Evolutionary conservation across 2,888 invertebrate species (phyloP).

Genomic region (Drosophila atripex): DNA sequence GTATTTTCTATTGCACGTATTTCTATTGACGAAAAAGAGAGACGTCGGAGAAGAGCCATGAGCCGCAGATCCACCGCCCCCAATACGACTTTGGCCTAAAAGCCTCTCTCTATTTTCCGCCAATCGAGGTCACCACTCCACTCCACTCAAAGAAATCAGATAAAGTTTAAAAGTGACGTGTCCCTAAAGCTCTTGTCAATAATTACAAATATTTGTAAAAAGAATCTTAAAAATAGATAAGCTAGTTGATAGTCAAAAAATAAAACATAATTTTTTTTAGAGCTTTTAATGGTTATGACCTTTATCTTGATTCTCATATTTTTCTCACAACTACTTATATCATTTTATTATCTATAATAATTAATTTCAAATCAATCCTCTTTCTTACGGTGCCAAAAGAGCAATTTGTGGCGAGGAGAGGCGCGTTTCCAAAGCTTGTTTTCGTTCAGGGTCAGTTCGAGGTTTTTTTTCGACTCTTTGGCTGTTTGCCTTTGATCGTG

Average conservation of each 20-base stretch:
- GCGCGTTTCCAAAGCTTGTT: conserved; percentile 62
- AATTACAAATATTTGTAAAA: too few relatives aligned
- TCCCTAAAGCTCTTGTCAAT: neutral
- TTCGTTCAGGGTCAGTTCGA: conserved; percentile 83
- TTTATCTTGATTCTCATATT: neutral
- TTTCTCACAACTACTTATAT: neutral
- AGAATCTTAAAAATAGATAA: too few relatives aligned
- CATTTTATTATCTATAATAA: neutral
- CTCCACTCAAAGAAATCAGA: conserved; percentile 9
- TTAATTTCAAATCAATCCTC: neutral
- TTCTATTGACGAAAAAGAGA: too few relatives aligned
- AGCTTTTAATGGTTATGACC: neutral
- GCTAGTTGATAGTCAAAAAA: too few relatives aligned
- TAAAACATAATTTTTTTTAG: too few relatives aligned
- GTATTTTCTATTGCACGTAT: conserved; percentile 34
- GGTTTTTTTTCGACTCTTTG: conserved; percentile 75
- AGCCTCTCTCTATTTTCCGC: conserved; percentile 13
- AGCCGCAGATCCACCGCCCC: neutral
- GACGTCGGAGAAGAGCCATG: neutral
- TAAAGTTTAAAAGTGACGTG: neutral
- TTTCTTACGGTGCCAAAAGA: conserved; percentile 8
- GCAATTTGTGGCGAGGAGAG: conserved; percentile 54
- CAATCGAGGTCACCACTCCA: conserved; percentile 37
- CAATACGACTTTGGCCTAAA: conserved; percentile 7
- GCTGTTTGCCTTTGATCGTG: conserved; percentile 26